These are phyloP conservation scores for Lasioglossum malachurum DNA, from an alignment of 2,888 invertebrate species.

Conservation along the genomic window DNA sequence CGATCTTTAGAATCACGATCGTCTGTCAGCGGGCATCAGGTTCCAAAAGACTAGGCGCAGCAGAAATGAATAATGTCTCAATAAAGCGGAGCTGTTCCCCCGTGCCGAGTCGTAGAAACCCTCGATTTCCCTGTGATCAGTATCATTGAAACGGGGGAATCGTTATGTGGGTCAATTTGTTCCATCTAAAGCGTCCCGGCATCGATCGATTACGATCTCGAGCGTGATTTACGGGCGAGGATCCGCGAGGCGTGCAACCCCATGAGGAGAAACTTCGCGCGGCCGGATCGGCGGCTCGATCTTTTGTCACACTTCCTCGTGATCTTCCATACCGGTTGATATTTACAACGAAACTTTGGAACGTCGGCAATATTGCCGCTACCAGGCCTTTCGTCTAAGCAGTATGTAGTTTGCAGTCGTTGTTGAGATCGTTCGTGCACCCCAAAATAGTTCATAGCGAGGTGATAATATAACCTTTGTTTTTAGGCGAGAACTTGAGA, in stretches of 20 bases:
- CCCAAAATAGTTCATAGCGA: background rate
- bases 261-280: constrained; percentile 58
- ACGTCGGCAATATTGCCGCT: constrained; percentile 9
- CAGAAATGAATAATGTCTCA: constrained; percentile 35
- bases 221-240: constrained; percentile 62
- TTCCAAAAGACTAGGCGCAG: background rate
- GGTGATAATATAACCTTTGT: background rate
- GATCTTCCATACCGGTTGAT: constrained; percentile 11
- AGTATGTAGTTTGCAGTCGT: background rate
- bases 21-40: background rate
- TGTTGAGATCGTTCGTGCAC: background rate
- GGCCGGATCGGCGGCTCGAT: constrained; percentile 13
- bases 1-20: background rate
- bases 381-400: constrained; percentile 7
- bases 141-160: constrained; percentile 45
- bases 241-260: constrained; percentile 53
- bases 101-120: background rate
- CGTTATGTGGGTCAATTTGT: constrained; percentile 68
- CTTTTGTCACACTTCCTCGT: constrained; percentile 60
- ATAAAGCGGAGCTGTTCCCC: constrained; percentile 25
- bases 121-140: constrained; percentile 42
- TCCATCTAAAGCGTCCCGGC: constrained; percentile 40
- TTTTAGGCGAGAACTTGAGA: background rate
- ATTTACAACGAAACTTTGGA: constrained; percentile 33
- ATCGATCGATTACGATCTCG: constrained; percentile 69